phyloP scores from a whole-genome alignment of 2,888 invertebrate species.

The Resseliella maxima region DNA sequence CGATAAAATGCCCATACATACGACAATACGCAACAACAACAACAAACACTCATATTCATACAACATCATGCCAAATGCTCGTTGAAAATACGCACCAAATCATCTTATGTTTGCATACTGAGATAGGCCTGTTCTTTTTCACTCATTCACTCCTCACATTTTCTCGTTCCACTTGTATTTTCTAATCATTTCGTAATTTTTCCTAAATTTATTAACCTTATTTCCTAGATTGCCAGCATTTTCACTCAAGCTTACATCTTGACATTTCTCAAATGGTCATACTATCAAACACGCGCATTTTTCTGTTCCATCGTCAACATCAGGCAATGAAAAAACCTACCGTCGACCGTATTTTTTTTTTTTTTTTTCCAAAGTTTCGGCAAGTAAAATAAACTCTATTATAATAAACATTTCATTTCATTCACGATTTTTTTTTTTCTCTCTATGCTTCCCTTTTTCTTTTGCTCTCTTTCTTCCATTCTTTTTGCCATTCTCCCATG shows the following conservation, averaged over 20 bases:
- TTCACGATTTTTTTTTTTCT: not conserved
- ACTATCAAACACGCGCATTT: not conserved
- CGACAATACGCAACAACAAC: not conserved
- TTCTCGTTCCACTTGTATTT: not conserved
- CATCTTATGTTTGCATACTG: not conserved
- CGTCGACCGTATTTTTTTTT: constrained; percentile 29
- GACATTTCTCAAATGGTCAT: not conserved
- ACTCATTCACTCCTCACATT: not conserved
- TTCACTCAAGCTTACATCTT: not conserved
- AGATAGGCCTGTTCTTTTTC: not conserved
- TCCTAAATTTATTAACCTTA: constrained; percentile 37
- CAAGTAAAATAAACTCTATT: constrained; percentile 51
- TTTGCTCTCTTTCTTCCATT: not conserved
- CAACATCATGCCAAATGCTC: not conserved
- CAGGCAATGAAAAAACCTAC: not conserved
- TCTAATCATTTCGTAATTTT: constrained; percentile 48
- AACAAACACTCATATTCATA: not conserved
- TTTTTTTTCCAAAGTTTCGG: constrained; percentile 42
- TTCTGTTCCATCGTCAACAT: not conserved
- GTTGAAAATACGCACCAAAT: not conserved
- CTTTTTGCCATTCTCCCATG: too few species aligned
- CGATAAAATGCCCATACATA: not conserved
- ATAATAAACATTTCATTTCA: constrained; percentile 51
- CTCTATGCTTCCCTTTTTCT: not conserved
- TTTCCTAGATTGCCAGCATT: constrained; percentile 17